Percentiles rank a stretch among this genome's conserved stretches.
phyloP scores from a whole-genome alignment of 2,797 vertebrate species.

The Bufotes viridis region DNA sequence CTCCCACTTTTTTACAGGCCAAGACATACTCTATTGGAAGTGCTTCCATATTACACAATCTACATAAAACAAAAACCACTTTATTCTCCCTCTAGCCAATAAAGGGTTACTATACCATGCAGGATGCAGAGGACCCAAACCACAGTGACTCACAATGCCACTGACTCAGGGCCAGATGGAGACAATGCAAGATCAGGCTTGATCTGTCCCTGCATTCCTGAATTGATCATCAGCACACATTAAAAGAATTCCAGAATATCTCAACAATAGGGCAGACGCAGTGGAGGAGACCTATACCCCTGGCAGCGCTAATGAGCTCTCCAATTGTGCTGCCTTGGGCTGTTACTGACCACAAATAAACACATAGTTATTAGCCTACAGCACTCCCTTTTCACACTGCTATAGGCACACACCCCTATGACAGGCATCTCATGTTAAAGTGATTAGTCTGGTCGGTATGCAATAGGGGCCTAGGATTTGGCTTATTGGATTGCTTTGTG shows the following conservation, averaged over 20 bases:
- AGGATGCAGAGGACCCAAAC: constrained; percentile 14
- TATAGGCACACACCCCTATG: not conserved
- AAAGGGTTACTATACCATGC: constrained; percentile 20
- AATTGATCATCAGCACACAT: constrained; percentile 41
- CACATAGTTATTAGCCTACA: constrained; percentile 39
- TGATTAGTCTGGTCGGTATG: not conserved
- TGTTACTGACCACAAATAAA: constrained; percentile 40
- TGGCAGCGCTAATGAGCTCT: constrained; percentile 24
- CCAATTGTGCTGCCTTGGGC: constrained; percentile 31
- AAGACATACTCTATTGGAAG: not conserved
- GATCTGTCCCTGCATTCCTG: constrained; percentile 49
- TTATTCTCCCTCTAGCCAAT: not conserved
- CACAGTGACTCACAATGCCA: constrained; percentile 25
- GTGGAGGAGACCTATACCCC: constrained; percentile 28
- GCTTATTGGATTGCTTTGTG: not conserved
- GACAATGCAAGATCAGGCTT: constrained; percentile 44
- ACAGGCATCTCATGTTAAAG: not conserved
- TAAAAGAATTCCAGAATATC: constrained; percentile 51
- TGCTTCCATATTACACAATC: constrained; percentile 18
- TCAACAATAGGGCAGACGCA: constrained; percentile 31
- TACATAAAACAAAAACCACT: constrained; percentile 6
- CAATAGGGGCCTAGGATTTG: not conserved
- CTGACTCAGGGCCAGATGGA: constrained; percentile 34
- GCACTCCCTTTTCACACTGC: not conserved
- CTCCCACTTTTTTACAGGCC: constrained; percentile 6